Base-by-base conservation (phyloP, 2,888 invertebrate genomes). In the Erebia epiphron region DNA sequence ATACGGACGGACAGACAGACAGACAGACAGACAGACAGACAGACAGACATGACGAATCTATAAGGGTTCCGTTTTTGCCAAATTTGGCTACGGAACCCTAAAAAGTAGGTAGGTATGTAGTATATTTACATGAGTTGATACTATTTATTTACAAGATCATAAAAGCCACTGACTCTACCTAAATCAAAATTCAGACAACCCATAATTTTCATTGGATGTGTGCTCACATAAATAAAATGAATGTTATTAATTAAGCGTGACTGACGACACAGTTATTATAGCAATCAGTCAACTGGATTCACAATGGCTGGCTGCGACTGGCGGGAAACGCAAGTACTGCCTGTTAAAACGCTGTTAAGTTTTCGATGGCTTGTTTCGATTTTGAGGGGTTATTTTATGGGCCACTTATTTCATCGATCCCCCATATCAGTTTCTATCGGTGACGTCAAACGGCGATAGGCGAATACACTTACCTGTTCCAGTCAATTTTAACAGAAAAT, bases 401-500 rank as follows among this genome's bases (percentile, higher is more conserved):
- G 65, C 11, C 62, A 69, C 64, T 67, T 72, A 70, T 43, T 66
- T 49, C 64, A 67, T 67, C 58, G 49, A 67, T 46, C 58, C 50
- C 14, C 73, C 71, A 75, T 78, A 78, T 79, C 78, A 76, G 74
- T 76, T 60, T 75, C 78, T 79, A 81, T 80, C 79, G 78, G 41
- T 76, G 77, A 80, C 80, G 80, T 80, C 79, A 82, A 78, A 76
- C 79, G 72, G 76, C 77, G 76, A 78, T 79, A 69, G 71, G 67
- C 73, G 63, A 73, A 69, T 66, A 71, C 56, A 71, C 52, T 79
- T 79, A 78, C 80, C 74, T 73, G 72, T 73, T 78, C 74, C 77
- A 77, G 79, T 79, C 76, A 78, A 79, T 79, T 81, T 80, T 81
- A 80, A 80, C 82, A 80, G 80, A 79, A 82, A 84, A 83, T 82